These are phyloP conservation scores for Pseudanteris insignis DNA, from an alignment of 2,888 invertebrate genomes.

Conservation along the genomic window DNA sequence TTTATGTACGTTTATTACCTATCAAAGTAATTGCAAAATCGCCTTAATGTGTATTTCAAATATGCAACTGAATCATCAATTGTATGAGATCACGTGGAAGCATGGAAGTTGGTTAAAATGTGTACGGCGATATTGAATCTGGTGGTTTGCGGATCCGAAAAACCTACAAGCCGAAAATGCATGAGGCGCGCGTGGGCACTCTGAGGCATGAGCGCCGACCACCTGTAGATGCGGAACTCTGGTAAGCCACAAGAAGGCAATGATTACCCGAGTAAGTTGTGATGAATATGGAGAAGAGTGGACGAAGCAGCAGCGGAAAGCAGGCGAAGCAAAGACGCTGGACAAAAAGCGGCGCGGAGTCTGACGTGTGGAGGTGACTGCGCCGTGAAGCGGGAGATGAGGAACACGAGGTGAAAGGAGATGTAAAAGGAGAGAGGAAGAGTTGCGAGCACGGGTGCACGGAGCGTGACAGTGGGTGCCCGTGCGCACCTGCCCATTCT, in stretches of 20 bases:
- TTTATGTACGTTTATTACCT: no score
- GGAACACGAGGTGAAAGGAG: conserved; percentile 45
- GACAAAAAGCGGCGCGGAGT: conserved; percentile 21
- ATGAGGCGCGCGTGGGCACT: conserved; percentile 42
- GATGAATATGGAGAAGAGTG: conserved; percentile 27
- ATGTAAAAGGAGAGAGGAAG: conserved; percentile 50
- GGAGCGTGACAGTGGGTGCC: conserved; percentile 65
- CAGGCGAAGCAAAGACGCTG: conserved; percentile 16
- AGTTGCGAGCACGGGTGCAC: conserved; percentile 61
- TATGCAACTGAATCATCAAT: no score
- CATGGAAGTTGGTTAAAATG: no score
- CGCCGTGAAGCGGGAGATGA: conserved; percentile 38
- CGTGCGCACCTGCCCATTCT: conserved; percentile 64
- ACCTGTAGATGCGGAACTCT: conserved; percentile 39
- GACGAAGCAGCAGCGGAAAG: conserved; percentile 24
- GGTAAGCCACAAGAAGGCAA: conserved; percentile 23
- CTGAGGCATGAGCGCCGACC: conserved; percentile 40
- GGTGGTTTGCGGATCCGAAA: no score
- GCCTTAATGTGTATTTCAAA: no score
- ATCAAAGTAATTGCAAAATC: no score
- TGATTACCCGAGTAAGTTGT: conserved; percentile 7
- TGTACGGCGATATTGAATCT: no score
- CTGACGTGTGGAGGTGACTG: conserved; percentile 29
- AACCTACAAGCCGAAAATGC: no score
- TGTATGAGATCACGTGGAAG: no score